Base-by-base conservation (phyloP, 2,797 vertebrate species). In the Paguma larvata region DNA sequence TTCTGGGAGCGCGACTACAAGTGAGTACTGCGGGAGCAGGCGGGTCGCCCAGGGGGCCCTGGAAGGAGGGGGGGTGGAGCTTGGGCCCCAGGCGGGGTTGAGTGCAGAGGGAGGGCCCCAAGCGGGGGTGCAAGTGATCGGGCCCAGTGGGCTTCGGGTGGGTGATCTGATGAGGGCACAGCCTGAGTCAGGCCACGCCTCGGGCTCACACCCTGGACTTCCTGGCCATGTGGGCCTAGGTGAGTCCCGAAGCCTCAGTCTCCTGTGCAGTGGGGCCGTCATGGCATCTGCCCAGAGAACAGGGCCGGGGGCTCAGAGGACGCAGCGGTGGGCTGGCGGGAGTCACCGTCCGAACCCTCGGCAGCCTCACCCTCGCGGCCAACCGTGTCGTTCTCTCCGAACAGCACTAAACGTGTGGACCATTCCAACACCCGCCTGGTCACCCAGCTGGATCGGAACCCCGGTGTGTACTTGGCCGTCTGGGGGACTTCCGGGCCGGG, bases 1-100 rank as follows among this genome's bases (percentile, higher is more conserved):
- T 98, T 98, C 87, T 98, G 98, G 98, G 98, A 98, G 34, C 98
- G 98, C 0, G 98, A 98, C 96, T 98, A 98, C 96, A 98, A 98
- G 98, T 98, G 91, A 98, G 98, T 97, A 14, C 62, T 15, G 4
- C 0, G 25, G 75, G 44, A 63, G 30, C 10, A 2, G 2, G 18
- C 12, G 27, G 14, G 6, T 13, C 12, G 4, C 11, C 41, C 19
- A 0, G 63, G 27, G 56, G 6, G 12, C 38, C 77, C 21, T 4
- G 14, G 10, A 65, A 12, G 65, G 34, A 38, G 38, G 34, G 41
- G 10, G 27, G 12, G n/a, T n/a, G n/a, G 68, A 53, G 62, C 25
- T 12, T 62, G 85, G 91, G 56, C 59, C 56, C 51, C 67, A 65
- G 41, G 44, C 7, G 32, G 16, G 25, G n/a, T 1, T 16, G 21